A percentile compares a stretch with the other conserved stretches of the same genome.
Conservation (phyloP, 2,888 invertebrate genomes). For the Eurois occulta region DNA sequence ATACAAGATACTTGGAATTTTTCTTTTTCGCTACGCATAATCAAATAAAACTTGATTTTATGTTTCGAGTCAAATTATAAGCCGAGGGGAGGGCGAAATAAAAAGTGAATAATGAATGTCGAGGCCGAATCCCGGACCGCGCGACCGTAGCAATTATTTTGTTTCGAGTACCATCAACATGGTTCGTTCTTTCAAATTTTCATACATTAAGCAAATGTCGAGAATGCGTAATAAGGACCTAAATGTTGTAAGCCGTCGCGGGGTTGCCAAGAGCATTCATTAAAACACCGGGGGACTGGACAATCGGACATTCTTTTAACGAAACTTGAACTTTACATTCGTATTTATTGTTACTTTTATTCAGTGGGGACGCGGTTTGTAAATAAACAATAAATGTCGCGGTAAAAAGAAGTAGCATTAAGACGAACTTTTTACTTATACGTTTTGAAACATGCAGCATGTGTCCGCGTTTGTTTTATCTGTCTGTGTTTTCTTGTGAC, state of each 20-base stretch:
- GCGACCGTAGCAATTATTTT: conserved; percentile 90
- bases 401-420: conserved; percentile 42
- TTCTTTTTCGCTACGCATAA: conserved; percentile 86
- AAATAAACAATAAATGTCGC: conserved; percentile 54
- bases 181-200: conserved; percentile 90
- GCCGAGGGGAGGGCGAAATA: conserved; percentile 88
- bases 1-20: conserved; percentile 83
- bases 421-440: conserved; percentile 46
- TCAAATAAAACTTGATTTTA: conserved; percentile 91
- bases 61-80: conserved; percentile 90
- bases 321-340: conserved; percentile 61
- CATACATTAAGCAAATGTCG: conserved; percentile 90
- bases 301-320: conserved; percentile 76
- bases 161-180: conserved; percentile 90
- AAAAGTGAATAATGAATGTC: conserved; percentile 90
- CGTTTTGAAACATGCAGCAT: conserved; percentile 41
- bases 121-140: conserved; percentile 88
- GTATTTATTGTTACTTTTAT: conserved; percentile 55
- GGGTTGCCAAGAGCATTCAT: conserved; percentile 81
- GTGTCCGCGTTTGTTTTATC: conserved; percentile 40
- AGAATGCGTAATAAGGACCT: conserved; percentile 89
- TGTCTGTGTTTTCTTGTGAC: conserved; percentile 36
- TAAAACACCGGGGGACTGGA: conserved; percentile 80
- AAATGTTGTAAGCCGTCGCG: conserved; percentile 85
- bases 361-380: conserved; percentile 38